Conservation (phyloP, 2,113 vertebrate species). For the Festucalex cinctus region DNA sequence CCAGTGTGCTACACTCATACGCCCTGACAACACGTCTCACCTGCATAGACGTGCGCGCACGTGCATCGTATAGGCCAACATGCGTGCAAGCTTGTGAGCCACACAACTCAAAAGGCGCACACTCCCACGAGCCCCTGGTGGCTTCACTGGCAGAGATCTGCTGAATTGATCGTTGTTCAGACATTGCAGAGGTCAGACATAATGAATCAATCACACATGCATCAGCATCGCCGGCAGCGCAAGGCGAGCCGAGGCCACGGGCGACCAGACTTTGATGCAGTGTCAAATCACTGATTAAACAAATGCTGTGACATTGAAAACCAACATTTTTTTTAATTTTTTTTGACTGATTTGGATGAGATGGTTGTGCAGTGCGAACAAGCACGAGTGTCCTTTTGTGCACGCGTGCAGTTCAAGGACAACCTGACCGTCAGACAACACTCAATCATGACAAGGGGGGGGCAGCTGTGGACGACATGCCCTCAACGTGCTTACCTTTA, state of each 20-base stretch:
- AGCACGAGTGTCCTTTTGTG: not conserved
- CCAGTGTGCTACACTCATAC: slow-evolving; percentile 16
- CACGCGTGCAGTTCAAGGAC: slow-evolving; percentile 31
- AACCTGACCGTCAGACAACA: slow-evolving; percentile 21
- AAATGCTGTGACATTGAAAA: not conserved
- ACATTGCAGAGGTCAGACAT: slow-evolving; percentile 57
- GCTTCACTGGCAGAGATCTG: slow-evolving; percentile 42
- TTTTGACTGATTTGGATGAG: not conserved
- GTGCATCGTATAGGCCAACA: too few relatives aligned
- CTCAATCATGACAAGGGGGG: slow-evolving; percentile 32
- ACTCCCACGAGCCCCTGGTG: not conserved
- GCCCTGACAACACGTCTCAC: slow-evolving; percentile 41
- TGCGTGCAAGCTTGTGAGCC: not conserved
- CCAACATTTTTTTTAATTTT: not conserved
- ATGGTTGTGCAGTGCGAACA: not conserved
- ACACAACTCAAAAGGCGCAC: not conserved
- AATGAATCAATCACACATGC: slow-evolving; percentile 60
- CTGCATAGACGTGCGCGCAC: slow-evolving; percentile 18
- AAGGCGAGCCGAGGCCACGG: slow-evolving; percentile 30
- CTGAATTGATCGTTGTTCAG: slow-evolving; percentile 56
- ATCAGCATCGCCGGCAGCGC: slow-evolving; percentile 39
- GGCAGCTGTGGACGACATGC: slow-evolving; percentile 18
- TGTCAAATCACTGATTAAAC: slow-evolving; percentile 8
- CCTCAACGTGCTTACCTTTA: slow-evolving; percentile 23
- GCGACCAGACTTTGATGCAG: slow-evolving; percentile 33